These are phyloP conservation scores for Anomalospiza imberbis DNA, from an alignment of 2,797 vertebrate genomes.

Conservation along the genomic window DNA sequence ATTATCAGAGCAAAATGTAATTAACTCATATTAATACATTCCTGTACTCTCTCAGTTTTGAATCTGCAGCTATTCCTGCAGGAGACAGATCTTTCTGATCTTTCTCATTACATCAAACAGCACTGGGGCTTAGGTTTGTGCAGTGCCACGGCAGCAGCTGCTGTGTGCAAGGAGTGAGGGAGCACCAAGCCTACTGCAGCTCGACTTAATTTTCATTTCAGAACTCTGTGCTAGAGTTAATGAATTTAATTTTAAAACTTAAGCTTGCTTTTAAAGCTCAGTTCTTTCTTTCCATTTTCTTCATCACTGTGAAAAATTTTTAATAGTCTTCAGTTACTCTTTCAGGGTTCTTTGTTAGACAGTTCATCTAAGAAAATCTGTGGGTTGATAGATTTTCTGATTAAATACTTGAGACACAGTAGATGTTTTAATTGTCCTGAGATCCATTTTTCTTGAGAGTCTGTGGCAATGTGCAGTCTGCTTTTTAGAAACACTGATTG, in stretches of 20 bases:
- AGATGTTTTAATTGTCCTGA: constrained; percentile 27
- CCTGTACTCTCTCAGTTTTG: background rate
- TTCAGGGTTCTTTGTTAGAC: background rate
- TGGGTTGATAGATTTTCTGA: background rate
- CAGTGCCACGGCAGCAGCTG: background rate
- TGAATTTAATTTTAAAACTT: background rate
- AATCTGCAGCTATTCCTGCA: background rate
- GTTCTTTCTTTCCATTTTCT: background rate
- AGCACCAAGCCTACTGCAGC: accelerated
- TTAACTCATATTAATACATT: background rate
- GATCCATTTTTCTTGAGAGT: constrained; percentile 17
- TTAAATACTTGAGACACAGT: background rate
- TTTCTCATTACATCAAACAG: background rate
- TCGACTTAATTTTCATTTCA: background rate
- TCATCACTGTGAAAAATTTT: background rate
- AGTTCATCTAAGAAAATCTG: background rate
- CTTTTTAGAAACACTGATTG: constrained; percentile 35
- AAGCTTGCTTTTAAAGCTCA: background rate
- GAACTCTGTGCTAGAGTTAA: background rate
- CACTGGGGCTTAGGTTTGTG: background rate
- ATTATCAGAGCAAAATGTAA: background rate
- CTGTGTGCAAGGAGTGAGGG: accelerated
- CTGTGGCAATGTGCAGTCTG: background rate
- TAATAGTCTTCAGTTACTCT: background rate
- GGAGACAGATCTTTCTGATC: background rate